A percentile compares a stretch with the other conserved stretches of the same genome.
Conservation (phyloP, 2,888 invertebrate genomes). For the Hydriomena furcata region DNA sequence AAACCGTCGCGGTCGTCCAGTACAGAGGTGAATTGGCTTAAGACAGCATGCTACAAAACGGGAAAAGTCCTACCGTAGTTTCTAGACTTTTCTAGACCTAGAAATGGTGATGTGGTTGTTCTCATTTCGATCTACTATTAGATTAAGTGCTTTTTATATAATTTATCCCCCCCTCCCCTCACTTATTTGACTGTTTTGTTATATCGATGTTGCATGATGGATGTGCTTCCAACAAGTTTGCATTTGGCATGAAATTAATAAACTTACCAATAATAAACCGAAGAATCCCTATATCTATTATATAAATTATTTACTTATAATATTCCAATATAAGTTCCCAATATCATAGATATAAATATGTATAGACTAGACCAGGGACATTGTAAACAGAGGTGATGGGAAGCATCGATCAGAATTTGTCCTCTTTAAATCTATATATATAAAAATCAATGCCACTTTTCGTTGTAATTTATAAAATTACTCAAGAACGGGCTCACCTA, state of each 20-base stretch:
- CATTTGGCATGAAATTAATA: slow-evolving; percentile 69
- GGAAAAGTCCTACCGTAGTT: slow-evolving; percentile 40
- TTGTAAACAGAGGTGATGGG: too few species aligned
- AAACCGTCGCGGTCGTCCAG: slow-evolving; percentile 27
- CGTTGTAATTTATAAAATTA: too few species aligned
- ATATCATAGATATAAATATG: too few species aligned
- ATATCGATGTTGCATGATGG: slow-evolving; percentile 76
- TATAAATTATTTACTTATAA: slow-evolving; percentile 39
- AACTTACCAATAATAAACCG: slow-evolving; percentile 20
- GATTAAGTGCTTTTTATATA: slow-evolving; percentile 51
- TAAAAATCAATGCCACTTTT: too few species aligned
- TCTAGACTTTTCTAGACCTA: slow-evolving; percentile 44
- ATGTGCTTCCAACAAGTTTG: slow-evolving; percentile 69
- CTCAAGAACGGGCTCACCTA: too few species aligned
- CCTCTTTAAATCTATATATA: too few species aligned
- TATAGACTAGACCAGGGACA: too few species aligned
- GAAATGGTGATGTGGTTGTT: slow-evolving; percentile 65
- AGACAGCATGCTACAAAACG: slow-evolving; percentile 46
- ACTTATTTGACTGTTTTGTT: slow-evolving; percentile 50
- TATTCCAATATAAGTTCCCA: slow-evolving; percentile 1
- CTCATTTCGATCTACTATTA: slow-evolving; percentile 76
- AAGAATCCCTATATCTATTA: slow-evolving; percentile 20
- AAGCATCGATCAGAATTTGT: too few species aligned
- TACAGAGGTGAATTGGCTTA: slow-evolving; percentile 37
- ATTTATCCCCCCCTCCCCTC: slow-evolving; percentile 49